Conservation (phyloP, 2,797 vertebrate genomes). For the Syncerus caffer region DNA sequence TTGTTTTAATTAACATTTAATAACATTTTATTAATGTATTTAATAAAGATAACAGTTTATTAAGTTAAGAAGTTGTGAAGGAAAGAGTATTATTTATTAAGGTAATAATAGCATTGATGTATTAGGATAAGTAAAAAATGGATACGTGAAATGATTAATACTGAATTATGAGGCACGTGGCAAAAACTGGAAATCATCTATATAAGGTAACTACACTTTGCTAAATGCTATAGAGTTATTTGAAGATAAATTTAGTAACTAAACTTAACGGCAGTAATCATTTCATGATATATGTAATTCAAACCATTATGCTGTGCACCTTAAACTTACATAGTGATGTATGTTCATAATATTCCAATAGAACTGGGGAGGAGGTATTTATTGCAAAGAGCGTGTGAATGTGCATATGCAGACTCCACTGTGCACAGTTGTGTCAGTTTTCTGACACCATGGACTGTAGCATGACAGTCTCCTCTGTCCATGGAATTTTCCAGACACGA, state of each 20-base stretch:
- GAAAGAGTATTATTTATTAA: background rate
- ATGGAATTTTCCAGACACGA: background rate
- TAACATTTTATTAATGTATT: background rate
- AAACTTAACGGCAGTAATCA: background rate
- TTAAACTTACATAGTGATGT: background rate
- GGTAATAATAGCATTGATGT: background rate
- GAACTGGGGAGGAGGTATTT: background rate
- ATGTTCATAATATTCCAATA: background rate
- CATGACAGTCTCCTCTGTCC: background rate
- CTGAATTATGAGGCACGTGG: background rate
- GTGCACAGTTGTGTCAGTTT: background rate
- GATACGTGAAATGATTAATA: background rate
- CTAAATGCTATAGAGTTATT: background rate
- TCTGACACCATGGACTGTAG: background rate
- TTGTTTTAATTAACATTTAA: background rate
- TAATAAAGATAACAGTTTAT: background rate
- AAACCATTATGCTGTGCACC: background rate
- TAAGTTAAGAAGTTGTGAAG: background rate
- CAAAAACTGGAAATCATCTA: background rate
- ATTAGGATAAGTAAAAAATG: background rate
- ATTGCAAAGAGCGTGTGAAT: background rate
- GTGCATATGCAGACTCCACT: too few relatives aligned
- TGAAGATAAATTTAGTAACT: background rate
- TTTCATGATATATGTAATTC: background rate
- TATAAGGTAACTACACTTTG: background rate